Evolutionary conservation across 2,888 invertebrate genomes (phyloP), one percentile per base, ranked within the genome.

Genomic region (Chymomyza procnemis): DNA sequence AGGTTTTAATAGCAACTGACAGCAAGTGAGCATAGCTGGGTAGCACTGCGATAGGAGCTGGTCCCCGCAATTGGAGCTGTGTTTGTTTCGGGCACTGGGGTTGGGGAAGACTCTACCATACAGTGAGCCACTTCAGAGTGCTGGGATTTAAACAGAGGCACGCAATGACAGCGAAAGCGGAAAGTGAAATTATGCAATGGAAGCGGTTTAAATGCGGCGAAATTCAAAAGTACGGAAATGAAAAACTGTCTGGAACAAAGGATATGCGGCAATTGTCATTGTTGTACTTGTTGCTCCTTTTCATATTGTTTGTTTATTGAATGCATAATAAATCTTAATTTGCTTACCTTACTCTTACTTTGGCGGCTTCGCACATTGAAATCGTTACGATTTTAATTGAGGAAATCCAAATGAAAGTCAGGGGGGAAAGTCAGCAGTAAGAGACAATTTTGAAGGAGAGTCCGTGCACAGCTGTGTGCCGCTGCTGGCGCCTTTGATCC

Each of bases 401-500:
- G 87, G 87, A 87, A 85, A 87, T 77, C 78, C 80, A 76, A 82
- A 79, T 73, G 82, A 73, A 72, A 61, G 75, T n/a, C n/a, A n/a
- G n/a, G 61, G 71, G 78, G 81, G 79, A 81, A 86, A 80, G 84
- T 71, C 67, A 66, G 5, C 26, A 18, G 30, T 22, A 19, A 54
- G 54, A 50, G 54, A 21, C 19, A 50, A 61, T 46, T n/a, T 8
- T 48, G 65, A 63, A 52, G 60, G 71, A 66, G 69, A 74, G 67
- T 56, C 22, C 47, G 50, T 63, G 58, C 41, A 59, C 67, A 61
- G 73, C 69, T 78, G 73, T 66, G 73, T 66, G 71, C 83, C 87
- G 89, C 82, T 78, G 74, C 71, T 73, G 74, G 74, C 73, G 79
- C 64, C 89, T 89, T 89, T 89, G 89, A 89, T 89, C 89, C 87